phyloP scores from a whole-genome alignment of 2,797 vertebrate species.

The Hippoglossus hippoglossus region DNA sequence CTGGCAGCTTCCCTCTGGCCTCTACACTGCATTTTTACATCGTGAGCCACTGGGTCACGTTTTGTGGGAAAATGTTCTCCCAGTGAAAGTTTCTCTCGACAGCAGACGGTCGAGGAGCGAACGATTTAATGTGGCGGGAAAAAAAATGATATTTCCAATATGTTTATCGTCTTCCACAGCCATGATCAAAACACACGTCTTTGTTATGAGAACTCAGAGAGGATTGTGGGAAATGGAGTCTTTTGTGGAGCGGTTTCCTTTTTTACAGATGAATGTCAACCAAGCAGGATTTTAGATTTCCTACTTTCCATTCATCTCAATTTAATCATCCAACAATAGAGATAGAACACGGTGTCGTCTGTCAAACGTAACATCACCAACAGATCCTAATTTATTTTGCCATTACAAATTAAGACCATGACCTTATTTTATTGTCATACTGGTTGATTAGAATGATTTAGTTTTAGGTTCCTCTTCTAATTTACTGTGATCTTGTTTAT shows the following conservation, averaged over 20 bases:
- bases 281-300: no score
- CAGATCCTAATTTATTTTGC: no score
- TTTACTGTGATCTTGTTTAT: no score
- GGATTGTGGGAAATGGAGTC: background rate
- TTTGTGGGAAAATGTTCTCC: background rate
- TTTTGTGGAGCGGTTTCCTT: background rate
- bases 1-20: conserved; percentile 27
- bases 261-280: no score
- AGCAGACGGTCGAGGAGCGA: conserved; percentile 59
- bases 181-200: background rate
- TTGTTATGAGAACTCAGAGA: background rate
- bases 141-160: conserved; percentile 32
- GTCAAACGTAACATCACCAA: no score
- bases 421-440: no score
- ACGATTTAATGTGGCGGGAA: background rate
- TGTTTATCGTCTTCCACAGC: conserved; percentile 35
- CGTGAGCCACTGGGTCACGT: conserved; percentile 35
- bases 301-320: no score
- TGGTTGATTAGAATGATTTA: no score
- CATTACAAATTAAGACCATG: no score
- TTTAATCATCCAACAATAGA: no score
- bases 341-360: no score
- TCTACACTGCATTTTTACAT: conserved; percentile 58
- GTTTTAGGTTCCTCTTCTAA: no score
- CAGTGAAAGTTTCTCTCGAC: conserved; percentile 44